Percentiles rank a stretch among this genome's conserved stretches.
phyloP scores from a whole-genome alignment of 2,113 vertebrate genomes.

The Rafetus swinhoei region DNA sequence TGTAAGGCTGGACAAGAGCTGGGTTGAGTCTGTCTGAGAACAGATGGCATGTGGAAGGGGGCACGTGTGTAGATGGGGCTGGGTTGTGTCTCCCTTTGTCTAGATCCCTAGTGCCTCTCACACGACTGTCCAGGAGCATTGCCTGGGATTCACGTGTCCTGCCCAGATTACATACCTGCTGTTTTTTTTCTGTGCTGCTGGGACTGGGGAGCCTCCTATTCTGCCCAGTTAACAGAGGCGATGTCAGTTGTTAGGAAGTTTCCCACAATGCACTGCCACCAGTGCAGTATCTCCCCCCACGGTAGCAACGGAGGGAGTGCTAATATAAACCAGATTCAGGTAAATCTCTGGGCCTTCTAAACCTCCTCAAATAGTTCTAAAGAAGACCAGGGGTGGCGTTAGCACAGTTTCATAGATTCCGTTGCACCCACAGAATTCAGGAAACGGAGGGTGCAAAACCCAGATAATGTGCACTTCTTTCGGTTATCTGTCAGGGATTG shows the following conservation, averaged over 20 bases:
- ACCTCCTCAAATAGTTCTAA: background rate
- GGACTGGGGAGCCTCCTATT: background rate
- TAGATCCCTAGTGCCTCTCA: background rate
- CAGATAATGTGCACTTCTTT: background rate
- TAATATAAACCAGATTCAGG: background rate
- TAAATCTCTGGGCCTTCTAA: background rate
- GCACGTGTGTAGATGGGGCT: background rate
- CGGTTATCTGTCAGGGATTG: background rate
- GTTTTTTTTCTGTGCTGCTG: background rate
- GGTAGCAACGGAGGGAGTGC: background rate
- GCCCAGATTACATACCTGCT: background rate
- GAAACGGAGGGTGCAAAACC: background rate
- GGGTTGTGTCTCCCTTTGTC: background rate
- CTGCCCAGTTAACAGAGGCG: background rate
- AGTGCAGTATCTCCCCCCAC: background rate
- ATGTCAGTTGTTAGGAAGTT: background rate
- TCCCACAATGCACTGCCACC: background rate
- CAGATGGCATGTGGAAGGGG: background rate
- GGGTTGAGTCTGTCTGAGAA: background rate
- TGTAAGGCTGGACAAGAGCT: no score
- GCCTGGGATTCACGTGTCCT: background rate
- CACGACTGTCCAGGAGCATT: background rate
- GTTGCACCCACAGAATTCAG: background rate
- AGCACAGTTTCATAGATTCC: background rate
- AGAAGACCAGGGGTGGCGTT: background rate